Evolutionary conservation across 2,888 invertebrate genomes (phyloP).

Genomic region (Tiliacea citrago): DNA sequence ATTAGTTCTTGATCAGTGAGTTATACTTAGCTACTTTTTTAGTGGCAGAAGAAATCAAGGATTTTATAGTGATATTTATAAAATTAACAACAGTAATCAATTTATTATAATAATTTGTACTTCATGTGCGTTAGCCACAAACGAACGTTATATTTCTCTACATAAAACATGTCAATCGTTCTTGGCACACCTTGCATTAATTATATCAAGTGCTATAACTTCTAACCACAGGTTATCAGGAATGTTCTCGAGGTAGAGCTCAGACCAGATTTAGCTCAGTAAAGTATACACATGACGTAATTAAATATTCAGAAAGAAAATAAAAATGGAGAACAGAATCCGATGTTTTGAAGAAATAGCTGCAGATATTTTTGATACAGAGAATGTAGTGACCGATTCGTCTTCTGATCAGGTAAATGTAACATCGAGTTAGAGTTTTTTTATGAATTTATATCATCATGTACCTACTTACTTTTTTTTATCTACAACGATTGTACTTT

Average conservation of each 20-base stretch:
- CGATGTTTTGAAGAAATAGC: constrained; percentile 82
- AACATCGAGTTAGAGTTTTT: neutral
- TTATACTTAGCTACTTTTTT: too few species aligned
- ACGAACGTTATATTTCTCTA: constrained; percentile 16
- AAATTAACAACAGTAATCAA: neutral
- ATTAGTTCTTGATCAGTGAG: too few species aligned
- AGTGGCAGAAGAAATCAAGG: constrained; percentile 13
- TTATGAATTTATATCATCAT: neutral
- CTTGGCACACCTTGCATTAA: constrained; percentile 57
- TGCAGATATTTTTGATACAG: constrained; percentile 90
- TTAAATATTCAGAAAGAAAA: constrained; percentile 1
- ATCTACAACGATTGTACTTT: too few species aligned
- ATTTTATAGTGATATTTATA: constrained; percentile 4
- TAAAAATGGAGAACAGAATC: constrained; percentile 82
- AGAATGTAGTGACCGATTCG: constrained; percentile 87
- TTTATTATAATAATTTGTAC: constrained; percentile 4
- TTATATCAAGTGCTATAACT: constrained; percentile 44
- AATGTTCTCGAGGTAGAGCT: constrained; percentile 61
- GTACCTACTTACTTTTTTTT: neutral
- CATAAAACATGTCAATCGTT: constrained; percentile 47
- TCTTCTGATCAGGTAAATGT: constrained; percentile 84
- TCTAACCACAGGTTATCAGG: constrained; percentile 57
- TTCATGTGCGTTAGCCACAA: constrained; percentile 10
- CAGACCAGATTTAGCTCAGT: constrained; percentile 52
- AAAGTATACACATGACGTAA: constrained; percentile 4